A percentile compares a stretch with the other conserved stretches of the same genome.
Evolutionary conservation across 2,888 invertebrate genomes (phyloP).

Genomic region (Bruchidius siliquastri): DNA sequence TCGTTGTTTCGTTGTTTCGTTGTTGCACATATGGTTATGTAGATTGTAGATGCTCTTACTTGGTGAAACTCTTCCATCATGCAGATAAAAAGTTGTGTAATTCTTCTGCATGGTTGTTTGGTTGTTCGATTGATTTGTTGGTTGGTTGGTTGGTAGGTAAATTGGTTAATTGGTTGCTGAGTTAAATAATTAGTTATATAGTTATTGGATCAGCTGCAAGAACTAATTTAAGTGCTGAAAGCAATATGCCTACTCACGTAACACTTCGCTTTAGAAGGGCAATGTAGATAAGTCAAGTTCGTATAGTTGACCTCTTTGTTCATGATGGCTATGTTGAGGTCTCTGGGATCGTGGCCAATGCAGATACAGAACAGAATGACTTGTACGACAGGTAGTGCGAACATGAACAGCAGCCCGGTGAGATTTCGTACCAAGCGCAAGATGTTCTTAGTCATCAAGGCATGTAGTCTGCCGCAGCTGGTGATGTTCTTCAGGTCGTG

Average conservation of each 20-base stretch:
- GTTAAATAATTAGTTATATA: too few relatives aligned
- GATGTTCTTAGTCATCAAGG: constrained; percentile 83
- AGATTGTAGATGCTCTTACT: too few relatives aligned
- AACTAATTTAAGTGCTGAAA: too few relatives aligned
- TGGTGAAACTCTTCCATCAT: too few relatives aligned
- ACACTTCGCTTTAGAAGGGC: neutral
- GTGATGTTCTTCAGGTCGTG: constrained; percentile 52
- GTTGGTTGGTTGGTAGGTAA: too few relatives aligned
- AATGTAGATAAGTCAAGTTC: constrained; percentile 20
- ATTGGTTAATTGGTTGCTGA: too few relatives aligned
- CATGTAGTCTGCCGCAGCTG: constrained; percentile 79
- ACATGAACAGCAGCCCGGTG: constrained; percentile 90
- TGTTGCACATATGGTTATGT: too few relatives aligned
- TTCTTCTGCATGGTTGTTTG: too few relatives aligned
- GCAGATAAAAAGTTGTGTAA: too few relatives aligned
- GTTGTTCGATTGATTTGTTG: too few relatives aligned
- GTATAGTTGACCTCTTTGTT: constrained; percentile 57
- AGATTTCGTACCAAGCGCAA: constrained; percentile 88
- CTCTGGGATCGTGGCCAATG: constrained; percentile 82
- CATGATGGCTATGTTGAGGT: constrained; percentile 73
- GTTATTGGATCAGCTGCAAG: too few relatives aligned
- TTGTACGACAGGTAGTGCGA: constrained; percentile 87
- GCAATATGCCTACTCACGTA: neutral
- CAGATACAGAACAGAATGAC: constrained; percentile 91
- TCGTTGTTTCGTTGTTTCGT: too few relatives aligned